phyloP scores from a whole-genome alignment of 2,888 invertebrate species.

The Drosophila picticornis region DNA sequence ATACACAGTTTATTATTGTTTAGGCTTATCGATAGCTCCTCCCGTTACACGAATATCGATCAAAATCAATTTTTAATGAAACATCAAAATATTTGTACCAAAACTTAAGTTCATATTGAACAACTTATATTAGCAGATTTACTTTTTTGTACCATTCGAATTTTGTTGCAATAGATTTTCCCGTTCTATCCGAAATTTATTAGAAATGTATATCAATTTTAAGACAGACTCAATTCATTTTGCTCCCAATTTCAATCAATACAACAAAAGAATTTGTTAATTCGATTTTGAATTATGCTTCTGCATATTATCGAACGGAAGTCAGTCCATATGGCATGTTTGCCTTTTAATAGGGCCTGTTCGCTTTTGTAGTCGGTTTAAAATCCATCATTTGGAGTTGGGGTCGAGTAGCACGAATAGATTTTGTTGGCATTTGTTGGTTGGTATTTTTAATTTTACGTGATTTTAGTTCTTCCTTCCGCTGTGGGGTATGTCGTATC shows the following conservation, averaged over 20 bases:
- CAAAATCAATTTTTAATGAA: not conserved
- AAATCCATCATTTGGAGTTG: constrained; percentile 24
- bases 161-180: not conserved
- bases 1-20: not conserved
- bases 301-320: constrained; percentile 2
- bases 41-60: not conserved
- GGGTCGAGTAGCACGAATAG: constrained; percentile 39
- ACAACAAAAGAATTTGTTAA: not conserved
- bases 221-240: not conserved
- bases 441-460: constrained; percentile 50
- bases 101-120: not conserved
- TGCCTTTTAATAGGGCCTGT: constrained; percentile 11
- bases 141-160: not conserved
- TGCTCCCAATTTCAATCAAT: not conserved
- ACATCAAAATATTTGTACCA: not conserved
- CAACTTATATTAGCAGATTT: not conserved
- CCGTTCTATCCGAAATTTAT: not conserved
- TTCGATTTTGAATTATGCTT: not conserved
- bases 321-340: constrained; percentile 31
- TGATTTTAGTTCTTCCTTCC: constrained; percentile 32
- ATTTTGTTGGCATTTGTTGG: constrained; percentile 39
- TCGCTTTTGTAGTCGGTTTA: not conserved
- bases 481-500: constrained; percentile 42
- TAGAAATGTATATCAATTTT: not conserved
- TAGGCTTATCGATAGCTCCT: not conserved